Evolutionary conservation across 2,113 vertebrate species (phyloP).

Genomic region (Laterallus jamaicensis): DNA sequence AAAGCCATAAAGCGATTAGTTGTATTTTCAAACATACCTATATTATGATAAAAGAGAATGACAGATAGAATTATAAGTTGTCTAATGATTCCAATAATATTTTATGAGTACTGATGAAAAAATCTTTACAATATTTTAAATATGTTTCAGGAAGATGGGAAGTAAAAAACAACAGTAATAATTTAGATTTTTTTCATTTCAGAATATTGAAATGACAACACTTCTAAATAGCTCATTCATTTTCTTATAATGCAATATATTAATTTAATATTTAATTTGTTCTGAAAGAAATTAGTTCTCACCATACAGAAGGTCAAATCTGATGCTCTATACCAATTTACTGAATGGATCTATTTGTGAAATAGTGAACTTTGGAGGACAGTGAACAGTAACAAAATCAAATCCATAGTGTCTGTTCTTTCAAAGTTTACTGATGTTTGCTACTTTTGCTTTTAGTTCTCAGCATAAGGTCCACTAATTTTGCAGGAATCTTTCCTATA

Average conservation of each 20-base stretch:
- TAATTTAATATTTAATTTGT: neutral
- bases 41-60: neutral
- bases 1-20: neutral
- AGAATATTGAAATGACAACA: neutral
- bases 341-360: neutral
- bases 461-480: neutral
- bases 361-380: neutral
- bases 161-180: neutral
- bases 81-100: neutral
- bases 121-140: neutral
- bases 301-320: neutral
- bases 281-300: neutral
- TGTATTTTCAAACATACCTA: neutral
- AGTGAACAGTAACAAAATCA: neutral
- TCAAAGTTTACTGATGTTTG: neutral
- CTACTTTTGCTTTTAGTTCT: neutral
- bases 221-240: neutral
- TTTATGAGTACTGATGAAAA: neutral
- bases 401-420: neutral
- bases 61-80: neutral
- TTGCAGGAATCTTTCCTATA: neutral
- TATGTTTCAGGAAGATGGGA: neutral
- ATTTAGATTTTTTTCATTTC: neutral
- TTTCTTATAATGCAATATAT: neutral
- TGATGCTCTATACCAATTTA: neutral